These are phyloP conservation scores for Poecile atricapillus DNA, from an alignment of 2,113 vertebrate genomes.

Conservation along the genomic window DNA sequence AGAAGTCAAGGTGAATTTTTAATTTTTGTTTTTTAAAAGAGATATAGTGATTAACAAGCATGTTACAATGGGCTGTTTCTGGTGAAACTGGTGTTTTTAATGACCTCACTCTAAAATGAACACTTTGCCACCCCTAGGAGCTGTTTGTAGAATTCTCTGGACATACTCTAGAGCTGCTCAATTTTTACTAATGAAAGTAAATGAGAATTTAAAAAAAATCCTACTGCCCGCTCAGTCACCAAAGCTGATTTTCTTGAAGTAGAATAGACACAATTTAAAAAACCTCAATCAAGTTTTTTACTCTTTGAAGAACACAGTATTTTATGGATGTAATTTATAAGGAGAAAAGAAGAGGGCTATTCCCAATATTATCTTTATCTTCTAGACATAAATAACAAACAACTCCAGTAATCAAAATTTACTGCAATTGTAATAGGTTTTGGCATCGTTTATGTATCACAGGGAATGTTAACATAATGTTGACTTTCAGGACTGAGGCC, in stretches of 20 bases:
- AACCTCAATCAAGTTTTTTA: conserved; percentile 4
- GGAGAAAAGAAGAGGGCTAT: conserved; percentile 46
- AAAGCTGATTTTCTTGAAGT: neutral
- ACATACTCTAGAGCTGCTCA: neutral
- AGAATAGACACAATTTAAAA: neutral
- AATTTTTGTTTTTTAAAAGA: neutral
- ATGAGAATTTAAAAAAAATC: neutral
- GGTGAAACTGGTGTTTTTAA: neutral
- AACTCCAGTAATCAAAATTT: conserved; percentile 72
- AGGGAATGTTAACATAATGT: conserved; percentile 54
- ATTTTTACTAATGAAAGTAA: neutral
- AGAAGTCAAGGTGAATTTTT: neutral
- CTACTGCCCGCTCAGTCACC: neutral
- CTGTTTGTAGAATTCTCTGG: neutral
- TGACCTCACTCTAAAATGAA: neutral
- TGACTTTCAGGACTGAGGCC: conserved; percentile 48
- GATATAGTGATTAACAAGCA: neutral
- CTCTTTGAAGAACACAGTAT: conserved; percentile 43
- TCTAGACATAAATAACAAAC: conserved; percentile 70
- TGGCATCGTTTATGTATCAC: conserved; percentile 64
- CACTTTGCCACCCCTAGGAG: neutral
- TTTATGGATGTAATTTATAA: conserved; percentile 66
- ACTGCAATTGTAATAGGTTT: conserved; percentile 68
- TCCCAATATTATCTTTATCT: conserved; percentile 72
- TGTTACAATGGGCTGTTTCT: neutral